Evolutionary conservation across 2,888 invertebrate species (phyloP), one percentile per base, ranked within the genome.

Genomic region (Coenonympha glycerion): DNA sequence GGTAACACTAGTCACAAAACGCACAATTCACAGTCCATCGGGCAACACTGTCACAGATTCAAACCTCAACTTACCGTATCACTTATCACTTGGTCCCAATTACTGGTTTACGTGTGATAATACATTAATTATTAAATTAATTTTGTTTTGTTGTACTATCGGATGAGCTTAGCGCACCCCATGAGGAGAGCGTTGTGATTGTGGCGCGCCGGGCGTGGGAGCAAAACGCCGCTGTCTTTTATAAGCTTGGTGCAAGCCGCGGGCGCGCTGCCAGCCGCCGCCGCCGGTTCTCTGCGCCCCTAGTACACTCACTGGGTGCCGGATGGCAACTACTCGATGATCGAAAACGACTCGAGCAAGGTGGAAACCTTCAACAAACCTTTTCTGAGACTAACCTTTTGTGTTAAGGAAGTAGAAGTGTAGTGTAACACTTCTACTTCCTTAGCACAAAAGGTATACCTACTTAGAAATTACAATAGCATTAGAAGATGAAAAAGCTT

Each of bases 51-150:
- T 66, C 76, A 74, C 78, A 58, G 55, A 60, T 62, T 59, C 57
- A 69, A 70, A 75, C 66, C 55, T 8, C 30, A 73, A 82, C 86
- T 87, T 87, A 87, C 86, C 86, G 85, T 85, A 73, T 82, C 86
- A 87, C 86, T 85, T 73, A 76, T 79, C 82, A 86, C 86, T 87
- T 85, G 84, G 84, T 86, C 84, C 85, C 83, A 71, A 70, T 77
- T 67, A 76, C 76, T 73, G 70, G 72, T 76, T 68, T 68, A 48
- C 45, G 42, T 49, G 55, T 52, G 44, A 49, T 61, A 59, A 62
- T 64, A 62, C 59, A 68, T 67, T 63, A 65, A 66, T 65, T 61
- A 61, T 63, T 63, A 62, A 60, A 62, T 61, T 39, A 63, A 61
- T 61, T 71, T 70, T 71, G 22, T 74, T 62, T 68, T 74, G 63